phyloP scores from a whole-genome alignment of 2,888 invertebrate species.

The Sipha maydis region DNA sequence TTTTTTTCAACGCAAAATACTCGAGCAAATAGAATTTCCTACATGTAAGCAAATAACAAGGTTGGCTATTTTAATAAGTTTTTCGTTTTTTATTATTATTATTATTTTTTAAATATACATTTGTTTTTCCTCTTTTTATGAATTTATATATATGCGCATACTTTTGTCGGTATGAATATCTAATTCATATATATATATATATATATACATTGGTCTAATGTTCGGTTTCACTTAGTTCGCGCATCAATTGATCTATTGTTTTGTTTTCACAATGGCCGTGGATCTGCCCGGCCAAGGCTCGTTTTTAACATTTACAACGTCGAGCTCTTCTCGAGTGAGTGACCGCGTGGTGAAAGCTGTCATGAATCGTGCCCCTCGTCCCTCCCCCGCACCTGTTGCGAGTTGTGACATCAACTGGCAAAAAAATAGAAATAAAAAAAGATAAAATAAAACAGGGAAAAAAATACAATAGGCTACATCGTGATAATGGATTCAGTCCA shows the following conservation, averaged over 20 bases:
- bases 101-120: not conserved
- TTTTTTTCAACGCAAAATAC: conserved; percentile 7
- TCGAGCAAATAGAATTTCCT: conserved; percentile 5
- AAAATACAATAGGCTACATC: conserved; percentile 52
- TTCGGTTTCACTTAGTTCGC: conserved; percentile 58
- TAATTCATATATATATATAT: not conserved
- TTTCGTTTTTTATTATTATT: not conserved
- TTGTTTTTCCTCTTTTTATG: conserved; percentile 16
- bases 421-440: conserved; percentile 27
- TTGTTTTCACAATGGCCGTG: conserved; percentile 55
- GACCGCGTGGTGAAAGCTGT: conserved; percentile 58
- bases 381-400: conserved; percentile 11
- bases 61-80: conserved; percentile 4
- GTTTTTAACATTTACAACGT: conserved; percentile 49
- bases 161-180: conserved; percentile 17
- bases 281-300: conserved; percentile 47
- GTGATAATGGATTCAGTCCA: conserved; percentile 58
- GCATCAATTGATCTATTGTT: conserved; percentile 59
- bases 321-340: conserved; percentile 58
- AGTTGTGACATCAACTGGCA: conserved; percentile 51
- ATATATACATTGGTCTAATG: conserved; percentile 10
- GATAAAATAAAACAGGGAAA: conserved; percentile 1
- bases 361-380: conserved; percentile 31
- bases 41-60: not conserved
- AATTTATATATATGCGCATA: not conserved